These are phyloP conservation scores for Candoia aspera DNA, from an alignment of 2,113 vertebrate species.

Conservation along the genomic window DNA sequence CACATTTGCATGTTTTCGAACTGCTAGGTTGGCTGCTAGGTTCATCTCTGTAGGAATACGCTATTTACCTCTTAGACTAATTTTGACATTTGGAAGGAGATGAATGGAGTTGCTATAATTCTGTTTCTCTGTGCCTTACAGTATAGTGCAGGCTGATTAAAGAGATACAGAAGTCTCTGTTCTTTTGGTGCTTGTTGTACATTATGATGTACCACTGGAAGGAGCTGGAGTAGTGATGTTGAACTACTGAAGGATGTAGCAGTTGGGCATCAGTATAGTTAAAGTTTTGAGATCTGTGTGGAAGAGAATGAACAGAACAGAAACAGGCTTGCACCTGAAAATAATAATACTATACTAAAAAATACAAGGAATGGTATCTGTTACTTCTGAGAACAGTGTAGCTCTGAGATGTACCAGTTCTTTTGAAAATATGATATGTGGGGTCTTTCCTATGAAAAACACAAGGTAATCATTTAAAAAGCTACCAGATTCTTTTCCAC, in stretches of 20 bases:
- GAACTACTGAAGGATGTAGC: slow-evolving; percentile 51
- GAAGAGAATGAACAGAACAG: not conserved
- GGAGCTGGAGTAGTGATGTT: slow-evolving; percentile 78
- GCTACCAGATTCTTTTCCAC: slow-evolving; percentile 22
- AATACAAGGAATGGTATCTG: slow-evolving; percentile 14
- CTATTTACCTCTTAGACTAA: slow-evolving; percentile 30
- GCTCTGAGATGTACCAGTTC: slow-evolving; percentile 48
- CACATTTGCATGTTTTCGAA: too few species aligned
- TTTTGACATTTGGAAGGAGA: slow-evolving; percentile 29
- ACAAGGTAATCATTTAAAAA: slow-evolving; percentile 67
- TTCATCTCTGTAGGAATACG: slow-evolving; percentile 20
- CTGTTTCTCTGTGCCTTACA: slow-evolving; percentile 14
- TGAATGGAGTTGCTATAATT: slow-evolving; percentile 10
- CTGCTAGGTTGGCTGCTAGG: too few species aligned
- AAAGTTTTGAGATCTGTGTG: slow-evolving; percentile 47
- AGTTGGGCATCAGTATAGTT: slow-evolving; percentile 47
- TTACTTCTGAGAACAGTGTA: slow-evolving; percentile 53
- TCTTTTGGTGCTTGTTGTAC: slow-evolving; percentile 46
- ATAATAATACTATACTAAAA: not conserved
- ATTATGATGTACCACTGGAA: slow-evolving; percentile 77
- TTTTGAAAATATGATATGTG: slow-evolving; percentile 54
- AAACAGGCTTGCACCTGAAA: slow-evolving; percentile 40
- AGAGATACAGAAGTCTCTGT: slow-evolving; percentile 36
- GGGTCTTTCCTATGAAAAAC: slow-evolving; percentile 44
- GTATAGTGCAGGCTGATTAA: slow-evolving; percentile 39